A percentile compares a stretch with the other conserved stretches of the same genome.
These are phyloP conservation scores for Diplodus puntazzo DNA, from an alignment of 2,797 vertebrate genomes.

Conservation along the genomic window DNA sequence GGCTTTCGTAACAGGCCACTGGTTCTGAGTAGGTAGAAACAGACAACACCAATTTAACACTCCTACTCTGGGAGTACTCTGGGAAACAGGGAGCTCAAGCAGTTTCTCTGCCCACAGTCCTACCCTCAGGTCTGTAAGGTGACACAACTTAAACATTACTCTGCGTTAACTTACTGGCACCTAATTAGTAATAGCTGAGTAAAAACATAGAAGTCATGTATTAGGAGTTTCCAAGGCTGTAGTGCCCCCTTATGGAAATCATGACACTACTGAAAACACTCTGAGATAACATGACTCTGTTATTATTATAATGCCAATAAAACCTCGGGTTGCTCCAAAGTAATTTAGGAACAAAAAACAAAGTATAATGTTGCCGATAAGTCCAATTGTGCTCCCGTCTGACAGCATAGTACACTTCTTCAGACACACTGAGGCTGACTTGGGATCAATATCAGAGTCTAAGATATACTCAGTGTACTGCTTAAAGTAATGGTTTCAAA, in stretches of 20 bases:
- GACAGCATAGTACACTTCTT: constrained; percentile 1
- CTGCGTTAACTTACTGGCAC: neutral
- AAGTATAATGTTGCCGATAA: constrained; percentile 3
- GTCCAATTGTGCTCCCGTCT: constrained; percentile 4
- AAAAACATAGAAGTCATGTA: constrained; percentile 12
- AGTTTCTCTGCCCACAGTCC: constrained; percentile 37
- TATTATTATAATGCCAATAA: neutral
- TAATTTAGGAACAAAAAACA: neutral
- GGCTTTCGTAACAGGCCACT: constrained; percentile 49
- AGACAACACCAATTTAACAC: constrained; percentile 60
- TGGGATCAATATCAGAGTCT: constrained; percentile 53
- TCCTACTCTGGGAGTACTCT: constrained; percentile 61
- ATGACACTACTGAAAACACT: neutral
- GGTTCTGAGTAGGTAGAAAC: constrained; percentile 57
- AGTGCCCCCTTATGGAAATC: constrained; percentile 80
- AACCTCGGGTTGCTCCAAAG: neutral
- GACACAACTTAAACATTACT: constrained; percentile 2
- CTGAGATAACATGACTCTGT: neutral
- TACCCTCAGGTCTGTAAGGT: neutral
- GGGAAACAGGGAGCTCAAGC: constrained; percentile 27
- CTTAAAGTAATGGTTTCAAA: constrained; percentile 26
- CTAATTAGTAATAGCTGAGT: neutral
- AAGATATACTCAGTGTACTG: constrained; percentile 31
- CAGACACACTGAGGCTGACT: constrained; percentile 21
- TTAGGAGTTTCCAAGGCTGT: constrained; percentile 65